These are phyloP conservation scores for Trimorus sp. DNA, from an alignment of 2,888 invertebrate genomes.

Conservation along the genomic window DNA sequence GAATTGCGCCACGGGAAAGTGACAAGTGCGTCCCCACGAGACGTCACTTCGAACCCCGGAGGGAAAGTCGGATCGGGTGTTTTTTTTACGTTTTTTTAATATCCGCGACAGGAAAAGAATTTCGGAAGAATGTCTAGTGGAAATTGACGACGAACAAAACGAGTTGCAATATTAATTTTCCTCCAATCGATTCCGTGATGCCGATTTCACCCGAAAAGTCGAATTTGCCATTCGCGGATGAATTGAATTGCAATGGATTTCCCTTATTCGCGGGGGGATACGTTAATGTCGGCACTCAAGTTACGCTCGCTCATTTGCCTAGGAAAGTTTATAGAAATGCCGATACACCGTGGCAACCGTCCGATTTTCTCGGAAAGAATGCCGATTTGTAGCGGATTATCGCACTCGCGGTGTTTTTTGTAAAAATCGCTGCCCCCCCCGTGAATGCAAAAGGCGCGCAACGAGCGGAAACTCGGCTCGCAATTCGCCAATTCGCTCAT, in stretches of 20 bases:
- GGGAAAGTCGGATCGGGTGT: neutral
- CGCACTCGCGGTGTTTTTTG: too few species aligned
- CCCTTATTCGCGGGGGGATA: neutral
- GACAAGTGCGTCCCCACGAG: neutral
- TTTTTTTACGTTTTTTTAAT: neutral
- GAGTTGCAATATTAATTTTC: too few species aligned
- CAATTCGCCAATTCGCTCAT: too few species aligned
- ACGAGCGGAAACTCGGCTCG: too few species aligned
- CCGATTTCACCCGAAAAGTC: neutral
- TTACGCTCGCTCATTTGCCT: conserved; percentile 12
- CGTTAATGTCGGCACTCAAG: conserved; percentile 11
- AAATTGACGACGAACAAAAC: too few species aligned
- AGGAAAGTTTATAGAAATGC: conserved; percentile 43
- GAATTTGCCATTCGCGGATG: neutral
- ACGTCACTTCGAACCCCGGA: neutral
- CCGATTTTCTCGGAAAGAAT: conserved; percentile 27
- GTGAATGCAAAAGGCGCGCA: too few species aligned
- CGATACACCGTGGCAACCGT: conserved; percentile 17
- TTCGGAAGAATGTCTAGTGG: too few species aligned
- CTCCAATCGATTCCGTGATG: too few species aligned
- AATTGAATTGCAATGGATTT: conserved; percentile 9
- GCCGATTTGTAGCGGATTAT: conserved; percentile 8
- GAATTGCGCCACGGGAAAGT: conserved; percentile 23
- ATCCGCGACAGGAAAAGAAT: neutral
- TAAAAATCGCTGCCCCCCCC: too few species aligned